These are phyloP conservation scores for Glossophaga mutica DNA, from an alignment of 2,797 vertebrate species.

Conservation along the genomic window DNA sequence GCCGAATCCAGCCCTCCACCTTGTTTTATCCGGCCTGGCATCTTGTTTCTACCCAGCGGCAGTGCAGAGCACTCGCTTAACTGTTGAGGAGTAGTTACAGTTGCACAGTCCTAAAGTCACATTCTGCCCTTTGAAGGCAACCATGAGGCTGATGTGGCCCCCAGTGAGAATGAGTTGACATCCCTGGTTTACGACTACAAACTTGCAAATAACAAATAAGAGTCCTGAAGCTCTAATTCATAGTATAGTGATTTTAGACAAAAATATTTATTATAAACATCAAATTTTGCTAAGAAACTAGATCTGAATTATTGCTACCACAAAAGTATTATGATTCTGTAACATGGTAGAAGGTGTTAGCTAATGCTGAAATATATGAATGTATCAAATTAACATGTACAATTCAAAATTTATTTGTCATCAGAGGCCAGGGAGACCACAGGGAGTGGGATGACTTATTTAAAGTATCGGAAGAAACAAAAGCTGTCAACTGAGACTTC, in stretches of 20 bases:
- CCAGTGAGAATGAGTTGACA: no score
- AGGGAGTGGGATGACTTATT: neutral
- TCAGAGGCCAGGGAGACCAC: neutral
- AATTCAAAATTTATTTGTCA: neutral
- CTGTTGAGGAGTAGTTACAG: no score
- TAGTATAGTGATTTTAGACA: neutral
- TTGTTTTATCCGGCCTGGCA: no score
- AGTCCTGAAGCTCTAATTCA: neutral
- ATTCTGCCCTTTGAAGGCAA: no score
- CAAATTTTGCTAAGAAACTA: neutral
- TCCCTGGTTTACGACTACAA: neutral
- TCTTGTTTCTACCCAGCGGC: no score
- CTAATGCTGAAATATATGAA: neutral
- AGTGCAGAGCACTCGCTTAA: no score
- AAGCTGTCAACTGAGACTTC: neutral
- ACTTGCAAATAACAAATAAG: neutral
- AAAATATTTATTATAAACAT: neutral
- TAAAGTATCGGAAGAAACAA: neutral
- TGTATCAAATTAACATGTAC: neutral
- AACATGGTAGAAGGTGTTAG: neutral
- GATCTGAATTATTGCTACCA: neutral
- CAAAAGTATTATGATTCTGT: neutral
- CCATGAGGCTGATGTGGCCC: no score
- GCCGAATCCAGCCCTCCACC: no score
- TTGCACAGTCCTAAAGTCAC: no score